phyloP scores from a whole-genome alignment of 2,888 invertebrate genomes.

The Mimachlamys varia region DNA sequence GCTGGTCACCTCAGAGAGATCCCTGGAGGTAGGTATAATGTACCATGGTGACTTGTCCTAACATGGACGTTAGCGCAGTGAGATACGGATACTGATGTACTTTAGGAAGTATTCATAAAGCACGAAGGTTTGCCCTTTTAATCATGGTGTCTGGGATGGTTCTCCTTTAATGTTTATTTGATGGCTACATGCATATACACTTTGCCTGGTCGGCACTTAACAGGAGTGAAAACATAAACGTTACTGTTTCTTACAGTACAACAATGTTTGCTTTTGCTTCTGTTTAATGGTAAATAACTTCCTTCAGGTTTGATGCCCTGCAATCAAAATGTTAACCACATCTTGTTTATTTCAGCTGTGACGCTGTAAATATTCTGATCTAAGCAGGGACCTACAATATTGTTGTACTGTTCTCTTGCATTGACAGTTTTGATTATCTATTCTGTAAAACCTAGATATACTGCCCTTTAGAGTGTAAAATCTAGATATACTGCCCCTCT shows the following conservation, averaged over 20 bases:
- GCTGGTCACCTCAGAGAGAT: too few species aligned
- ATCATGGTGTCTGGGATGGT: neutral
- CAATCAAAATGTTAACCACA: neutral
- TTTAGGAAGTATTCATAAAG: neutral
- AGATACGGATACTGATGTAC: neutral
- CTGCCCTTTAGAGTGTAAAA: too few species aligned
- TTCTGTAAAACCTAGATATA: too few species aligned
- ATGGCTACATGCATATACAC: neutral
- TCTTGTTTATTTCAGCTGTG: neutral
- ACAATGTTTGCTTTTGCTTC: neutral
- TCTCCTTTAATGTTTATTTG: neutral
- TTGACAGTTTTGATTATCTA: too few species aligned
- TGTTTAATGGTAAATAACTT: neutral
- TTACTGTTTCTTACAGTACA: neutral
- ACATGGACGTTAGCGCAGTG: too few species aligned
- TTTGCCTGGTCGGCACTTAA: neutral
- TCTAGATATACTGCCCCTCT: too few species aligned
- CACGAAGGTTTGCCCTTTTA: neutral
- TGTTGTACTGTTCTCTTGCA: too few species aligned
- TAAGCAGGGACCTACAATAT: too few species aligned
- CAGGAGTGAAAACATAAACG: neutral
- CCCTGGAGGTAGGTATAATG: too few species aligned
- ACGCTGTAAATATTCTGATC: too few species aligned
- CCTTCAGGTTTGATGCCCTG: neutral
- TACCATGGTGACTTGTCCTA: too few species aligned